Base-by-base conservation (phyloP, 2,113 vertebrate genomes). In the Melospiza georgiana region DNA sequence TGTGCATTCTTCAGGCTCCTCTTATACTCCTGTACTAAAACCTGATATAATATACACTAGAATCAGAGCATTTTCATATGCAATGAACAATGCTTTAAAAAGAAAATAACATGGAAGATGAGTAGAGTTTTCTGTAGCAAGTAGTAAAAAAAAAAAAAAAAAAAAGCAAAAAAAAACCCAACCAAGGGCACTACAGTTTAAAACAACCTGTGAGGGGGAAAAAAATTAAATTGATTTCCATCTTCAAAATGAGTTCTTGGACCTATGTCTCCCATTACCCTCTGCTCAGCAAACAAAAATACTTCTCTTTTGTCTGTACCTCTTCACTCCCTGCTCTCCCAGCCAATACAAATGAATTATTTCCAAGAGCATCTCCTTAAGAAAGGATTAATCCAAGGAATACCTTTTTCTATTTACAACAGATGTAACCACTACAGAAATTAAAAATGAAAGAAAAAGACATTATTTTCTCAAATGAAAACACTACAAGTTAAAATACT, bases 341-440 rank as follows among this genome's bases (percentile, higher is more conserved):
- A 73, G 89, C 94, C 93, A 96, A 63, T 25, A 85, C 19, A 89
- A 91, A 93, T 67, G 9, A 20, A 18, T 43, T 16, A 82, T 74
- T 66, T 97, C 89, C 95, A 97, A 95, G 23, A 95, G 52, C 30
- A 91, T 59, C 84, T 96, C 75, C 55, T 83, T 74, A 80, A 94
- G 72, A 80, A 79, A 83, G 18, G 61, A 77, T 52, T 66, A 67
- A 59, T 59, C 90, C 92, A 96, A 97, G 37, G 43, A 94, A 93
- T 37, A 95, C 23, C 27, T 66, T 72, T 66, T 52, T 52, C 27
- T 58, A 33, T 82, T 93, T 90, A 55, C 35, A 69, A 76, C 92
- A 90, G 57, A 78, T 31, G 17, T 46, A 79, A 79, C 20, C 41
- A 43, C 21, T 85, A 67, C 15, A 80, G 51, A 93, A 90, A 67